A percentile compares a stretch with the other conserved stretches of the same genome.
These are phyloP conservation scores for Myoxocephalus aenaeus DNA, from an alignment of 2,797 vertebrate species.

Conservation along the genomic window DNA sequence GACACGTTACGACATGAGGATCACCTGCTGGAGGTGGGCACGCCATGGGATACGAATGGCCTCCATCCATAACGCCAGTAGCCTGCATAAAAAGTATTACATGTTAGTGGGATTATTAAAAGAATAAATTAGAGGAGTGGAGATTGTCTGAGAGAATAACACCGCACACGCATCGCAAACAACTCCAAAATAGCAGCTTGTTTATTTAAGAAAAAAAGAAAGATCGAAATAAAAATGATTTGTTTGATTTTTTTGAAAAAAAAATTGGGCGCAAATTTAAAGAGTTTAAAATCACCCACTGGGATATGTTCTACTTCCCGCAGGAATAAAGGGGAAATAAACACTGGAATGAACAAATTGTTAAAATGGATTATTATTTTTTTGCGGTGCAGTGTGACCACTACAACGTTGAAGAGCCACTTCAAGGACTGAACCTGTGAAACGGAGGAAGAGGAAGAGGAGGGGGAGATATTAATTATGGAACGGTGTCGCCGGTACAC, in stretches of 20 bases:
- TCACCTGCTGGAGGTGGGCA: slow-evolving; percentile 92
- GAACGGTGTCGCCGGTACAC: slow-evolving; percentile 58
- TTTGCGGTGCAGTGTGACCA: slow-evolving; percentile 43
- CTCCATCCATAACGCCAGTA: slow-evolving; percentile 74
- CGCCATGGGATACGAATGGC: slow-evolving; percentile 78
- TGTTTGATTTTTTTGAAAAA: background rate
- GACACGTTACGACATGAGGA: slow-evolving; percentile 90
- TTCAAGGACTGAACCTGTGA: slow-evolving; percentile 43
- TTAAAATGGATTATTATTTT: background rate
- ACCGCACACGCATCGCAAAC: background rate
- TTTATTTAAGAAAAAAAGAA: background rate
- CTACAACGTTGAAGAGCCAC: slow-evolving; percentile 48
- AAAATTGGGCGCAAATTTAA: background rate
- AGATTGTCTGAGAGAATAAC: background rate
- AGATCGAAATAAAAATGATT: background rate
- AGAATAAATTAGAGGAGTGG: background rate
- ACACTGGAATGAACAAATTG: background rate
- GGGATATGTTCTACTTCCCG: background rate
- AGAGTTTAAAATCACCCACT: background rate
- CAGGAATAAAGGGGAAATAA: background rate
- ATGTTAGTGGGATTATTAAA: slow-evolving; percentile 24
- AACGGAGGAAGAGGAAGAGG: slow-evolving; percentile 17
- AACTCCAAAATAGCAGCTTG: background rate
- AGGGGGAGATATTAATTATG: slow-evolving; percentile 72
- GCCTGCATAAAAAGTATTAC: slow-evolving; percentile 57